Evolutionary conservation across 2,888 invertebrate species (phyloP), one percentile per base, ranked within the genome.

Genomic region (Formica aserva): DNA sequence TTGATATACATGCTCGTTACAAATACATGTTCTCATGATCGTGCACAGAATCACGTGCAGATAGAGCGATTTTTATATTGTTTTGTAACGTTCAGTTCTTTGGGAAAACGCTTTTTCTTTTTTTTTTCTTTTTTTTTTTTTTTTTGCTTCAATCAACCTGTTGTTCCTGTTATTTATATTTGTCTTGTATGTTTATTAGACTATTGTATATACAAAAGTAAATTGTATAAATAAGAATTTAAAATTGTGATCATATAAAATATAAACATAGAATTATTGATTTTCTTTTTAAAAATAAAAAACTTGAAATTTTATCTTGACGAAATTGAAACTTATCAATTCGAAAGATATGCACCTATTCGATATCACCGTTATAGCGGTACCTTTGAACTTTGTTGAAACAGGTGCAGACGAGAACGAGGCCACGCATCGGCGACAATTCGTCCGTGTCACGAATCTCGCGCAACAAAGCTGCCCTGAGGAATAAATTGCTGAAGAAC

Each of bases 401-500:
- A 76, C 86, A 94, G 94, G 92, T 93, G 86, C 94, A 93, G 86
- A 93, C 93, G 11, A 91, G 93, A 89, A 91, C 93, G 38, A 89
- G 92, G 57, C 91, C 91, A 13, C 92, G 90, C 38, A 87, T 90
- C 32, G 90, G 91, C 26, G 92, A 93, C 22, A 91, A 83, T 62
- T 88, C 91, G 18, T 91, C 88, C 11, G 91, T 88, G 1, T 91
- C 90, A 15, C 90, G 91, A 1, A 89, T 93, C 26, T 91, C 92
- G 29, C 88, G 91, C 29, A 94, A 91, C 84, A 94, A 94, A 78
- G 93, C 94, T 0, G 93, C 88, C n/a, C 84, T 94, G 45, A 91
- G 94, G 74, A 94, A 94, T 85, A 93, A 94, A 75, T 82, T 94
- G 55, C 85, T 94, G 85, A 94, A 94, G 84, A 94, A 94, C 82